Evolutionary conservation across 2,888 invertebrate species (phyloP).

Genomic region (Bembecia ichneumoniformis): DNA sequence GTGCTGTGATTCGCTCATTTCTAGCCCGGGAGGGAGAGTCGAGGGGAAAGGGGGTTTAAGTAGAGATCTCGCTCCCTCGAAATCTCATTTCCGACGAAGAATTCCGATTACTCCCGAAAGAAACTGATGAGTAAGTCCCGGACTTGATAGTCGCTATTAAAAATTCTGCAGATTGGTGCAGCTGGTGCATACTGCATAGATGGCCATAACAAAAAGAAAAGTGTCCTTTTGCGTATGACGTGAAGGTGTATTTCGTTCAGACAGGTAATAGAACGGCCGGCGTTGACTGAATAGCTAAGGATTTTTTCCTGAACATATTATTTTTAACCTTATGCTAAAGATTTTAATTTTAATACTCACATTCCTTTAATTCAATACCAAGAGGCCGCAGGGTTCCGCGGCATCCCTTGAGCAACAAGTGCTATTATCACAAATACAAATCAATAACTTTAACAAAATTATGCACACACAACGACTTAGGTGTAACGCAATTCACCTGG

Average conservation of each 20-base stretch:
- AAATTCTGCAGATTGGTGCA: not conserved
- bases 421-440: too few relatives aligned
- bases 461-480: too few relatives aligned
- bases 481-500: too few relatives aligned
- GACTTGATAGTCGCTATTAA: not conserved
- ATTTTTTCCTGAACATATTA: too few relatives aligned
- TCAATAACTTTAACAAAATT: too few relatives aligned
- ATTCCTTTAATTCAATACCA: too few relatives aligned
- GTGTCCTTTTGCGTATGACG: not conserved
- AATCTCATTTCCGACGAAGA: not conserved
- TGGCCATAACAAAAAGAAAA: not conserved
- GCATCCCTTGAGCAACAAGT: too few relatives aligned
- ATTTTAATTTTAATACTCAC: too few relatives aligned
- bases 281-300: too few relatives aligned
- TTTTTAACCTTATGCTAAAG: too few relatives aligned
- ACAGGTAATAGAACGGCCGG: too few relatives aligned
- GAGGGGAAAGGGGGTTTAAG: constrained; percentile 24
- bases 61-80: constrained; percentile 14
- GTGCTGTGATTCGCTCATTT: not conserved
- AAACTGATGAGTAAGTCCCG: not conserved
- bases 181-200: not conserved
- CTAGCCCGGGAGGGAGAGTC: not conserved
- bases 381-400: too few relatives aligned
- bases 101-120: not conserved
- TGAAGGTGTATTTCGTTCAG: not conserved